phyloP scores from a whole-genome alignment of 2,113 vertebrate genomes.

The Chaetodon auriga region DNA sequence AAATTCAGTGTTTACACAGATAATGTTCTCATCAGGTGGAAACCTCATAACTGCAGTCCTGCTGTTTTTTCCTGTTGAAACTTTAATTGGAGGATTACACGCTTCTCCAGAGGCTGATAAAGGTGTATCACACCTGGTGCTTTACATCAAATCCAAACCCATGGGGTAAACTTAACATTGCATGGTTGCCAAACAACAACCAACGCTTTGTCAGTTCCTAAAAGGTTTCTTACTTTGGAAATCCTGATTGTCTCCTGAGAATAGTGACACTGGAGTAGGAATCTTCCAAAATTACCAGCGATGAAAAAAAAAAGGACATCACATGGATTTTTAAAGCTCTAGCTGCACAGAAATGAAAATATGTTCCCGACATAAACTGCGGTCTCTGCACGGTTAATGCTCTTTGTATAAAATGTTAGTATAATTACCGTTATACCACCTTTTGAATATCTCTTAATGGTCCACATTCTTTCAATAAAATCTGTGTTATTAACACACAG shows the following conservation, averaged over 20 bases:
- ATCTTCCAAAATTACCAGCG: conserved; percentile 11
- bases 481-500: conserved; percentile 40
- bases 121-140: conserved; percentile 33
- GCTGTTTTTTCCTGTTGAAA: conserved; percentile 23
- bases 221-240: conserved; percentile 39
- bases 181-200: conserved; percentile 31
- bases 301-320: conserved; percentile 24
- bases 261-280: neutral
- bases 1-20: conserved; percentile 68
- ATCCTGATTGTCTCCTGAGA: conserved; percentile 16
- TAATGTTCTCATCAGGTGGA: conserved; percentile 50
- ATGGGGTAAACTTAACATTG: conserved; percentile 32
- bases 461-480: conserved; percentile 45
- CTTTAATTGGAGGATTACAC: conserved; percentile 58
- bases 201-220: conserved; percentile 26
- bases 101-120: conserved; percentile 40
- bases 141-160: conserved; percentile 50
- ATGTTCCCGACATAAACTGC: conserved; percentile 25
- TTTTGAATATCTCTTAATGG: conserved; percentile 14
- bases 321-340: conserved; percentile 6
- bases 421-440: conserved; percentile 28
- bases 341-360: conserved; percentile 15
- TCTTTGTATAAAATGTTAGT: conserved; percentile 28
- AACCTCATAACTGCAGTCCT: conserved; percentile 35
- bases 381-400: conserved; percentile 17